Percentiles rank a stretch among this genome's conserved stretches.
Conservation (phyloP, 2,888 invertebrate genomes). For the Schizaphis graminum region DNA sequence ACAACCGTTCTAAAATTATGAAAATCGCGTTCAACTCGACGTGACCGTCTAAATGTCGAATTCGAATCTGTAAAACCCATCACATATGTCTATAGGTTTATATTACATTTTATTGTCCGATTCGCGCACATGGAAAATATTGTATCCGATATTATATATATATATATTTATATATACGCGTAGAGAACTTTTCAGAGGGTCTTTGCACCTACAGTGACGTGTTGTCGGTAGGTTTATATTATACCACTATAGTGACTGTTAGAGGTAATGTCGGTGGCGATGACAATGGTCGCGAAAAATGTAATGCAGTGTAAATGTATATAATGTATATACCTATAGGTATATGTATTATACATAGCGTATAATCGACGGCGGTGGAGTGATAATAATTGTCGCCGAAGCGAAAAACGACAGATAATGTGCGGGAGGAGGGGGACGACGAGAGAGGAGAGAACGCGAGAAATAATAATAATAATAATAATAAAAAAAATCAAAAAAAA, state of each 20-base stretch:
- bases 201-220: not conserved
- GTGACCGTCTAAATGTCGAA: not conserved
- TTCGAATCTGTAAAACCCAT: not conserved
- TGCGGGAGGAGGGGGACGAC: too few relatives aligned
- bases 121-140: too few relatives aligned
- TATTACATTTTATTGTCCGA: too few relatives aligned
- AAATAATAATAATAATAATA: too few relatives aligned
- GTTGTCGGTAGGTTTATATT: not conserved
- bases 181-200: not conserved
- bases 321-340: not conserved
- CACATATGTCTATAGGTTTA: not conserved
- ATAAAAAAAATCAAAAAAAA: not conserved
- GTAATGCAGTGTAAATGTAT: not conserved
- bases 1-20: not conserved
- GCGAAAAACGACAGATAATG: constrained; percentile 57
- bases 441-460: not conserved
- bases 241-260: not conserved
- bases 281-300: not conserved
- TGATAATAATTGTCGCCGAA: constrained; percentile 33
- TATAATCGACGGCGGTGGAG: not conserved
- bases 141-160: not conserved
- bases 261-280: not conserved
- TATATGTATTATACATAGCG: too few relatives aligned
- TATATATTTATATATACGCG: not conserved
- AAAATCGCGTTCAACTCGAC: not conserved